Evolutionary conservation across 1,140 invertebrate species (phyloP), one percentile per base, ranked within the genome.

Genomic region (Papilio aristodemus): DNA sequence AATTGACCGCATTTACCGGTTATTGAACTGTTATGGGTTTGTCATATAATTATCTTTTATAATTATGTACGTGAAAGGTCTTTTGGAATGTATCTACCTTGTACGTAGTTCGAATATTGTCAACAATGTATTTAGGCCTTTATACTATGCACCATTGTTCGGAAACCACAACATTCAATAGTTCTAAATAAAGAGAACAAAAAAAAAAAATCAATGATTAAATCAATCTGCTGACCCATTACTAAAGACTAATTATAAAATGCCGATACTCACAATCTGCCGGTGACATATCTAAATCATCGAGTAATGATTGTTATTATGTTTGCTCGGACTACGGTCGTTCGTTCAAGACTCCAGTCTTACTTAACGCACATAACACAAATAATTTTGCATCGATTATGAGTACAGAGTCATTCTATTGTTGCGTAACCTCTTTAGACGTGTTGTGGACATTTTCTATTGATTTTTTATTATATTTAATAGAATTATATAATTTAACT

Each of bases 351-450:
- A 41, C 39, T 62, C 14, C n/a, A 13, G 57, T 27, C 9, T 27
- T 66, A 46, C 22, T 50, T 46, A 46, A 43, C n/a, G 4, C 63
- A 50, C 63, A 32, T 66, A 43, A 46, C 13, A 66, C 17, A 64
- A 25, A 64, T 64, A 27, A 64, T 64, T 43, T 64, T 14, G 22
- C 39, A 64, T 64, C 14, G 22, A 64, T 64, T 64, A 64, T 17
- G 38, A 22, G 14, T 11, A 62, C 1, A 39, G n/a, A n/a, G 14
- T 46, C 13, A 46, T 66, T 46, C 63, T 66, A 27, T 66, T 32
- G 41, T 46, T 46, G 8, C 39, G 62, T 64, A 64, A 64, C 46
- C 39, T 13, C 9, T 22, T 10, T 22, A 22, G 46, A 5, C 4
- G 17, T 11, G 19, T 19, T 0, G 9, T 54, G 19, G 17, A 39